Evolutionary conservation across 2,888 invertebrate species (phyloP).

Genomic region (Ennomos fuscantarius): DNA sequence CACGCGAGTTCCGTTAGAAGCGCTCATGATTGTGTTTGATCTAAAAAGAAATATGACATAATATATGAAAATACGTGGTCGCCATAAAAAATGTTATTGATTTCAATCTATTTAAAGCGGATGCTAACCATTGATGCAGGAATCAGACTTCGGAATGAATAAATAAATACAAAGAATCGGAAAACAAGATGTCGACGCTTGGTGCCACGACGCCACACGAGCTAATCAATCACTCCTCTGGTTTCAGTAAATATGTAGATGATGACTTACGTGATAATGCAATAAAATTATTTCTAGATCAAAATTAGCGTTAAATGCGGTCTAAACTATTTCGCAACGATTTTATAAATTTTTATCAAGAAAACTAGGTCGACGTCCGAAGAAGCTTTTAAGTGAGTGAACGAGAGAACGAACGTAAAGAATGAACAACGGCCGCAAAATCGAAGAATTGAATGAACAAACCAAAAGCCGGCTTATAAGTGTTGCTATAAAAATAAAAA

Average conservation of each 20-base stretch:
- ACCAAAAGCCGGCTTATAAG: constrained; percentile 14
- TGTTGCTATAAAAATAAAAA: constrained; percentile 9
- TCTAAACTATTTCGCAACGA: constrained; percentile 56
- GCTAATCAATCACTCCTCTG: constrained; percentile 36
- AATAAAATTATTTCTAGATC: constrained; percentile 56
- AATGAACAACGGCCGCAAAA: constrained; percentile 6
- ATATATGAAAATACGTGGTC: constrained; percentile 20
- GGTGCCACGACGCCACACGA: constrained; percentile 76
- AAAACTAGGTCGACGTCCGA: constrained; percentile 39
- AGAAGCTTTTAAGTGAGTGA: constrained; percentile 38
- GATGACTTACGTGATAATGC: constrained; percentile 67
- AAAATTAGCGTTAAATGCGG: constrained; percentile 60
- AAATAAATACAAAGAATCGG: constrained; percentile 73
- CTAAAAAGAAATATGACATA: constrained; percentile 47
- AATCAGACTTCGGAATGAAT: constrained; percentile 49
- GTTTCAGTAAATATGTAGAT: constrained; percentile 27
- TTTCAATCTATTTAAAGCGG: constrained; percentile 28
- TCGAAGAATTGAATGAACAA: constrained; percentile 9
- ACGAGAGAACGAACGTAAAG: constrained; percentile 27
- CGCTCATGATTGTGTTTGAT: constrained; percentile 68
- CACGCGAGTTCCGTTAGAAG: constrained; percentile 89
- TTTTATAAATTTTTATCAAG: constrained; percentile 40
- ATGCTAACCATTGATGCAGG: constrained; percentile 32
- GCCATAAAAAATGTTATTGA: constrained; percentile 16
- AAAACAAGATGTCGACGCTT: constrained; percentile 82